Evolutionary conservation across 2,113 vertebrate genomes (phyloP).

Genomic region (Penelope pileata): DNA sequence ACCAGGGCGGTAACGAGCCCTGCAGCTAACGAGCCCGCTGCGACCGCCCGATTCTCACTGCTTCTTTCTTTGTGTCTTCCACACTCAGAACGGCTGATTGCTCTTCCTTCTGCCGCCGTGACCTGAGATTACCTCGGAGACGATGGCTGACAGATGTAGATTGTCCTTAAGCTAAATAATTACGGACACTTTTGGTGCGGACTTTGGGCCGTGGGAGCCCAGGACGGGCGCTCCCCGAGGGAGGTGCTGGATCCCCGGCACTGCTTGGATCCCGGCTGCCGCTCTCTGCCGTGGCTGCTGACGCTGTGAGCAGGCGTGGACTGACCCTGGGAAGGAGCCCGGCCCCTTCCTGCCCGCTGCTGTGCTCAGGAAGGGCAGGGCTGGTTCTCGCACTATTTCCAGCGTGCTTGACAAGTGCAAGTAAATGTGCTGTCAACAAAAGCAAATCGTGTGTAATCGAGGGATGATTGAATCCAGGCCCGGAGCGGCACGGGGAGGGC

Average conservation of each 20-base stretch:
- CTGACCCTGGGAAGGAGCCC: background rate
- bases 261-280: background rate
- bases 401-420: constrained; percentile 50
- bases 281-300: background rate
- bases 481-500: rapidly evolving
- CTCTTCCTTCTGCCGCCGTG: constrained; percentile 50
- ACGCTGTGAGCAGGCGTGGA: background rate
- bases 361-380: constrained; percentile 40
- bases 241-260: constrained; percentile 47
- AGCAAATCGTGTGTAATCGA: background rate
- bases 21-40: background rate
- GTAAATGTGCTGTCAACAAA: constrained; percentile 61
- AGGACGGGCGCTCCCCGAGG: background rate
- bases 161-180: constrained; percentile 61
- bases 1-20: background rate
- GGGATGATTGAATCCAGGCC: constrained; percentile 24
- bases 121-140: constrained; percentile 57
- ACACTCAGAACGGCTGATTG: constrained; percentile 64
- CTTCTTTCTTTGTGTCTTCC: constrained; percentile 70
- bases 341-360: constrained; percentile 5
- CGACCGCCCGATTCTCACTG: constrained; percentile 37
- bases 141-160: constrained; percentile 56
- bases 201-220: constrained; percentile 8
- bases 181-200: constrained; percentile 14
- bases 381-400: constrained; percentile 48